Conservation (phyloP, 1,140 invertebrate genomes). For the Magallana angulata region DNA sequence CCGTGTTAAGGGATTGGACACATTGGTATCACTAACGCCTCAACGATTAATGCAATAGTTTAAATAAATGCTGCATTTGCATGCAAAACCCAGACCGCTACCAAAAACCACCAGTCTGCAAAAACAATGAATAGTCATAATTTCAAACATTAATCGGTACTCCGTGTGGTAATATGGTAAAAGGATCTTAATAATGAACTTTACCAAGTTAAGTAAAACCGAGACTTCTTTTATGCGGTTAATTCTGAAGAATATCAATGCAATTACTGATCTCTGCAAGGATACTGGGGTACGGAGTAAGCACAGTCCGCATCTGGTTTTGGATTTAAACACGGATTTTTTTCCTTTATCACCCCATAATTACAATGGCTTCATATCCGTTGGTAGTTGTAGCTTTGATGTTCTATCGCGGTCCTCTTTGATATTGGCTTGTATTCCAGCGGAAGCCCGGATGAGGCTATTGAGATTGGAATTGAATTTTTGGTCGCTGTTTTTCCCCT, state of each 20-base stretch:
- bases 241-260: neutral
- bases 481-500: neutral
- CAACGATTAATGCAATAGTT: too few species aligned
- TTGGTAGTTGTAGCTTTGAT: constrained; percentile 17
- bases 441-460: neutral
- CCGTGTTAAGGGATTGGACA: neutral
- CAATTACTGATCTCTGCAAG: neutral
- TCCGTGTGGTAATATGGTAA: too few species aligned
- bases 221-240: neutral
- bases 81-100: too few species aligned
- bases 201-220: neutral
- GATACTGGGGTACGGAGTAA: neutral
- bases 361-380: constrained; percentile 23
- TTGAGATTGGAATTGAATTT: neutral
- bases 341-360: constrained; percentile 17
- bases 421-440: constrained; percentile 18
- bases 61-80: too few species aligned
- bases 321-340: constrained; percentile 11
- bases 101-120: too few species aligned
- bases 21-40: too few species aligned
- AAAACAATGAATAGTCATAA: too few species aligned
- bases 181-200: too few species aligned
- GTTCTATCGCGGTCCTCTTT: neutral
- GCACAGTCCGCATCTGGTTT: neutral
- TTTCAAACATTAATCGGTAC: too few species aligned